Evolutionary conservation across 1,140 invertebrate genomes (phyloP).

Genomic region (Rhagoletis zephyria): DNA sequence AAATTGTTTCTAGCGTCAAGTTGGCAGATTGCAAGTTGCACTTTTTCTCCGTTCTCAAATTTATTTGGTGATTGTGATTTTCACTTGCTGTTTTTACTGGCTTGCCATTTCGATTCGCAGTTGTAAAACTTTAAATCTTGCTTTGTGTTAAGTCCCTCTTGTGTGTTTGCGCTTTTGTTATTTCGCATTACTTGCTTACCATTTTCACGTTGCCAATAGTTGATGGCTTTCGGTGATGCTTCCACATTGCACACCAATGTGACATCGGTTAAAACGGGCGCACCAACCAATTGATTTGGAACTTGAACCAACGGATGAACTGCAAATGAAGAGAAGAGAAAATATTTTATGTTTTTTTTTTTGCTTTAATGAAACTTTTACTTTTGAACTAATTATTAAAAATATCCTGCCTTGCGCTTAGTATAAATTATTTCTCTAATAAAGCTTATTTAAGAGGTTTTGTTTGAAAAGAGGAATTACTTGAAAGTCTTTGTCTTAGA

Average conservation of each 20-base stretch:
- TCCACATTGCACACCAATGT: conserved; percentile 89
- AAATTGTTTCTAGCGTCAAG: conserved; percentile 48
- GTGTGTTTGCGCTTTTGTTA: background rate
- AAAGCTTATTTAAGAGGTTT: no score
- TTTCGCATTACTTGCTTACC: conserved; percentile 76
- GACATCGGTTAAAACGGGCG: conserved; percentile 84
- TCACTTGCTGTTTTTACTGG: background rate
- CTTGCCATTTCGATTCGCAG: background rate
- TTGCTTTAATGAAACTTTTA: no score
- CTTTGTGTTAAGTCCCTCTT: background rate
- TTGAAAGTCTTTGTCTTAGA: no score
- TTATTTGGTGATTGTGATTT: conserved; percentile 45
- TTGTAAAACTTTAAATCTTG: background rate
- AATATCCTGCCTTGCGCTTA: no score
- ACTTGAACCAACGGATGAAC: conserved; percentile 89
- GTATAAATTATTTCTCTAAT: no score
- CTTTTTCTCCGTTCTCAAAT: conserved; percentile 1
- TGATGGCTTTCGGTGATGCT: conserved; percentile 88
- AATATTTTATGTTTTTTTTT: background rate
- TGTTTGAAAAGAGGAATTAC: no score
- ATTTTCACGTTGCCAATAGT: conserved; percentile 89
- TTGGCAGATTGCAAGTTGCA: conserved; percentile 7
- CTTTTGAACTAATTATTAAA: no score
- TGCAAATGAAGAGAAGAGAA: conserved; percentile 72
- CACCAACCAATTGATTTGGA: conserved; percentile 87